Base-by-base conservation (phyloP, 2,113 vertebrate genomes). In the Nothoprocta pentlandii region DNA sequence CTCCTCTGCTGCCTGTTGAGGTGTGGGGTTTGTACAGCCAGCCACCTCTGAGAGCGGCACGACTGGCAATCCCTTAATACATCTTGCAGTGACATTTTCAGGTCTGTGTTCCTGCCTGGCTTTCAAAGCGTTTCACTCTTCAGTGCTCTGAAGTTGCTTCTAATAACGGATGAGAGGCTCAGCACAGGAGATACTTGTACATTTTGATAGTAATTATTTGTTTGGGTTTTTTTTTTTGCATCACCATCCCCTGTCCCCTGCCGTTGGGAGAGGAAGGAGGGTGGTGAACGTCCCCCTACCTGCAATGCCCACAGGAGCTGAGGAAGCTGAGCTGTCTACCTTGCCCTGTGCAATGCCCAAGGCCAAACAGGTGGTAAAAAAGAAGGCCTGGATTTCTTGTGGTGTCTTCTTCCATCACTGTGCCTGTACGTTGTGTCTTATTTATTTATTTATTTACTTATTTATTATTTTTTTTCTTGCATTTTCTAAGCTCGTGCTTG, bases 31-130 rank as follows among this genome's bases (percentile, higher is more conserved):
- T 12, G 32, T 5, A 36, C 64, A 44, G 85, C 7, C 1, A 44
- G 85, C 7, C 49, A 62, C 77, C 67, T 61, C 3, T 3, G 1
- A 41, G 16, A 7, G 21, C 3, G 1, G 25, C 10, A 85, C 1
- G 12, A 34, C 63, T 28, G 63, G 30, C 5, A 2, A 25, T 0
- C n/a, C 49, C 75, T 22, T 8, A 16, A 10, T n/a, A 1, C 23
- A 12, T 14, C 6, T 49, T 41, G 23, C 9, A 67, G 5, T 3
- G 19, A n/a, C 61, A 30, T 54, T 47, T 74, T 32, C 77, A 74
- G 73, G 28, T 30, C 6, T 53, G 49, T 39, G 34, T 26, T 16
- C 34, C 75, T 4, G 16, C 41, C 78, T 22, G 59, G 34, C 68
- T 56, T 22, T 6, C 4, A 34, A 56, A 41, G 58, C 1, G 1